Base-by-base conservation (phyloP, 2,888 invertebrate species). In the Dryocosmus kuriphilus region DNA sequence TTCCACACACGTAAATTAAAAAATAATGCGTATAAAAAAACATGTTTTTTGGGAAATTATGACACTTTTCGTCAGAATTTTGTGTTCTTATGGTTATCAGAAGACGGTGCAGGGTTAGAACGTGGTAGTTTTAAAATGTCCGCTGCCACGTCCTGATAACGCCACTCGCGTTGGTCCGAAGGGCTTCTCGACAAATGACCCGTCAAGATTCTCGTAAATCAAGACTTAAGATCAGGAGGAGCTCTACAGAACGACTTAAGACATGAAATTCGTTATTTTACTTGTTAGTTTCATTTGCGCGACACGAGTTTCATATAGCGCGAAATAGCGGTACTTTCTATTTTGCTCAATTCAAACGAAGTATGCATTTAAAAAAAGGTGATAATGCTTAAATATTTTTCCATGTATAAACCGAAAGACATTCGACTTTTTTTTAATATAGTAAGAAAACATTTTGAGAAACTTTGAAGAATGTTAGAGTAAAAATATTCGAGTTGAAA, bases 201-300 rank as follows among this genome's bases (percentile, higher is more conserved):
- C 90, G 91, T 91, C 91, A 91, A 85, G 88, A 88, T 85, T 88
- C 88, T 88, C 91, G 90, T 91, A 91, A 91, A 91, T 91, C 91
- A 91, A 88, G 85, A 84, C 84, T 85, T 85, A 71, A 71, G 71
- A 71, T 71, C 71, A 71, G 51, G 30, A 27, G 16, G n/a, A 71
- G 32, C 30, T 51, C 51, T n/a, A 30, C 71, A 51, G 30, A 55
- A 55, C 51, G 71, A 71, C 71, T 71, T n/a, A 7, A 71, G 32
- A 19, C 71, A 3, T 51, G 32, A 32, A 51, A 71, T 55, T 71
- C 51, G 51, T 71, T 71, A 71, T 71, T 71, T 46, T 55, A 76
- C 77, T 77, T 76, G 74, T 65, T 71, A 76, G 75, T 77, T 79
- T 82, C 78, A 78, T 76, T 77, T 79, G 74, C 24, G 22, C 55